Conservation (phyloP, 2,797 vertebrate genomes). For the Mycteria americana region DNA sequence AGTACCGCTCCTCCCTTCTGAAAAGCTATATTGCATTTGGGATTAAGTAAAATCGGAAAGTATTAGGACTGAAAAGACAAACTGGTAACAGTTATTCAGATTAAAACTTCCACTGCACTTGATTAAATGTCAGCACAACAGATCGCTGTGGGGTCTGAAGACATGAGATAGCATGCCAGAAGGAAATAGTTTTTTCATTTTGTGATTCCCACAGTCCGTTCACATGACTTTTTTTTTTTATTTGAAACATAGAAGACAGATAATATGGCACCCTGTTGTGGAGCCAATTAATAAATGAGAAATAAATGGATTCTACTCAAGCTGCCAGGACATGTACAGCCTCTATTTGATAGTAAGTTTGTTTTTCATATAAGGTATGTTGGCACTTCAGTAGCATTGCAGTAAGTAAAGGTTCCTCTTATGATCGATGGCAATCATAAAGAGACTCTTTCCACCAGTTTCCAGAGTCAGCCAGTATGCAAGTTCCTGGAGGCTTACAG, state of each 20-base stretch:
- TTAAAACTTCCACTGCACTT: neutral
- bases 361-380: neutral
- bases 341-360: neutral
- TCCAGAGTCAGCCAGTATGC: neutral
- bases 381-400: neutral
- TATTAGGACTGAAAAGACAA: neutral
- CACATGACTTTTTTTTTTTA: neutral
- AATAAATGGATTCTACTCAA: neutral
- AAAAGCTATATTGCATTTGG: neutral
- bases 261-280: neutral
- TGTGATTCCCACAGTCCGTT: neutral
- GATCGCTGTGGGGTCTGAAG: neutral
- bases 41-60: neutral
- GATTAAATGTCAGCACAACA: neutral
- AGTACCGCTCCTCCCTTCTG: neutral
- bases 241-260: neutral
- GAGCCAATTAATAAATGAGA: neutral
- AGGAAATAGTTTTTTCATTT: neutral
- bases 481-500: neutral
- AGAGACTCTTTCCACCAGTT: neutral
- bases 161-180: neutral
- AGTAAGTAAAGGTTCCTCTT: neutral
- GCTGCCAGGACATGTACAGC: neutral
- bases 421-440: neutral
- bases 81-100: neutral